Evolutionary conservation across 2,113 vertebrate species (phyloP), one percentile per base, ranked within the genome.

Genomic region (Dipodomys stephensi): DNA sequence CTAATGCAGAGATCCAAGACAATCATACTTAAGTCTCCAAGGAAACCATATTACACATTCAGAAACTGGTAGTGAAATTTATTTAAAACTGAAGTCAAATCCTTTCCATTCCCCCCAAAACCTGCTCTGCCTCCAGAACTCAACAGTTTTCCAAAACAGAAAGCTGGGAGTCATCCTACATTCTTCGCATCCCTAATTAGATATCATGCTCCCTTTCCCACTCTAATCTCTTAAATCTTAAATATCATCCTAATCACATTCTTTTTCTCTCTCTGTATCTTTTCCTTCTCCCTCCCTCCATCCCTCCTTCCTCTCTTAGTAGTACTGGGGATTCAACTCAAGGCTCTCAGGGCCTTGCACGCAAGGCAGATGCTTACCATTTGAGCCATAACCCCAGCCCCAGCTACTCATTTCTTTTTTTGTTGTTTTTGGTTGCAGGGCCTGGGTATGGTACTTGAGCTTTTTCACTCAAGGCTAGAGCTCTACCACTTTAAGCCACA

Each of bases 31-130:
- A 20, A 44, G 60, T 92, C 53, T 60, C 49, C 49, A 80, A 49
- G 22, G 30, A 90, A 90, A 64, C 22, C 49, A 49, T 11, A 49
- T 49, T 72, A 22, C 28, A 85, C 82, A 88, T 87, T 73, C 72
- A 93, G 32, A 91, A 94, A 91, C 19, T 64, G 57, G n/a, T 53
- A 95, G 39, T 83, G 15, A 94, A 91, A 88, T 53, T 83, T 28
- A 57, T n/a, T 49, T 49, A 49, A 49, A 49, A 49, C 49, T 2
- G 5, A 16, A 93, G 23, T 82, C 49, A 32, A 44, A 3, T 25
- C n/a, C 68, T 84, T 87, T 81, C 78, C 20, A 71, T 13, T 2
- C 2, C 10, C 28, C 79, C 46, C n/a, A 44, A 94, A 78, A 74
- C 18, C n/a, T 79, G 57, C 65, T 80, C 27, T 60, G 27, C 46